phyloP scores from a whole-genome alignment of 2,113 vertebrate species.

The Noctilio leporinus region DNA sequence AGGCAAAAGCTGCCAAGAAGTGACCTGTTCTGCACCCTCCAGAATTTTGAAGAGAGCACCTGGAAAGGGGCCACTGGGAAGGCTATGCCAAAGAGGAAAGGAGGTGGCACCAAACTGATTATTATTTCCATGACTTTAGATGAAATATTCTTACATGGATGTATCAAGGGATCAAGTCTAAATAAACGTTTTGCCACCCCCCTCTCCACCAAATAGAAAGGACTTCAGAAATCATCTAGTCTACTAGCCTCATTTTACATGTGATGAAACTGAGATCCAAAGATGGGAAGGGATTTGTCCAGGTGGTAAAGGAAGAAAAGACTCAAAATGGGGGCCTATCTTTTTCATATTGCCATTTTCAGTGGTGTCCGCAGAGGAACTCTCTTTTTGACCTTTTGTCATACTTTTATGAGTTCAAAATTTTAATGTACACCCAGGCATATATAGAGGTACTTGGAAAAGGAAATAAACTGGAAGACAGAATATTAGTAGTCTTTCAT shows the following conservation, averaged over 20 bases:
- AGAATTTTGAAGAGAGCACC: neutral
- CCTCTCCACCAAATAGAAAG: neutral
- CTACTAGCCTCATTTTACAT: constrained; percentile 8
- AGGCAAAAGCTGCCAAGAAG: constrained; percentile 72
- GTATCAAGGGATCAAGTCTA: neutral
- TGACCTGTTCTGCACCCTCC: neutral
- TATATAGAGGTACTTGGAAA: neutral
- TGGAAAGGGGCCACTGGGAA: neutral
- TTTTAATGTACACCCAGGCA: neutral
- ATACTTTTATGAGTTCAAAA: neutral
- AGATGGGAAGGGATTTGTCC: neutral
- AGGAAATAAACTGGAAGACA: neutral
- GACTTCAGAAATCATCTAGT: neutral
- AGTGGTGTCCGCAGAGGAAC: neutral
- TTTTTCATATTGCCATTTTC: neutral
- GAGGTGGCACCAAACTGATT: neutral
- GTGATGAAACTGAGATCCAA: neutral
- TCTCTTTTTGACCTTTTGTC: neutral
- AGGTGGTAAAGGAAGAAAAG: neutral
- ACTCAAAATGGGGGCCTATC: neutral
- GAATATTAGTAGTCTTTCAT: neutral
- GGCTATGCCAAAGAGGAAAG: neutral
- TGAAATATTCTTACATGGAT: neutral
- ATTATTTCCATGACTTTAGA: neutral
- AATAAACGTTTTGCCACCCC: constrained; percentile 51